Base-by-base conservation (phyloP, 1,140 invertebrate genomes). In the Lepidurus apus region DNA sequence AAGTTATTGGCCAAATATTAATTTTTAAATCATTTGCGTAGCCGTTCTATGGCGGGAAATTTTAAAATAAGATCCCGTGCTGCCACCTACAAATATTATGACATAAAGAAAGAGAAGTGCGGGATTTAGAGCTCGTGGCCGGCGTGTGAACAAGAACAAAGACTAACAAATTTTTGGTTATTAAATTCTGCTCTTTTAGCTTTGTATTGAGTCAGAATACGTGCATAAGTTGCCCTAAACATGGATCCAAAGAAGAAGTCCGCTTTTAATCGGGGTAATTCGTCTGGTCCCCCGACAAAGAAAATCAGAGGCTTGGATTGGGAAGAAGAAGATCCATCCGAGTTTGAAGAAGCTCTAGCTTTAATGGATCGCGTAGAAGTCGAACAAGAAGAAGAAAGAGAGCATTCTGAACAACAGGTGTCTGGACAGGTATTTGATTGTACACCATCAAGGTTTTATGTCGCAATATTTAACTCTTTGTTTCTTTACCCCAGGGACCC, bases 401-500 rank as follows among this genome's bases (percentile, higher is more conserved):
- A 82, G 34, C 34, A 34, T 6, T 26, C 77, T 17, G 76, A 76
- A 24, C 81, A 82, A 42, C 42, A 34, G 34, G 34, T 81, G 21
- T 76, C 78, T 8, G 78, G 74, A 73, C 73, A 81, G 79, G 76
- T 81, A 76, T 73, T 42, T 34, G 5, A 42, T 47, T 42, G n/a
- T 81, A 13, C 21, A 21, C 8, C 26, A n/a, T n/a, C n/a, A 77
- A 34, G 77, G 74, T 47, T 44, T 76, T 76, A 73, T 78, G 45
- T 74, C 77, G 42, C 42, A 79, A 79, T 73, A 78, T 42, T 42
- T 74, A 21, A 44, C 42, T 74, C 43, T 17, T 47, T 73, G 45
- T 78, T 24, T 74, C 78, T 42, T 78, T 79, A 77, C 77, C 78
- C 47, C 76, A 90, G 85, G 91, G 91, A 13, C 91, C 91, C 42